These are phyloP conservation scores for Pyrocephalus nanus DNA, from an alignment of 2,797 vertebrate species.

Conservation along the genomic window DNA sequence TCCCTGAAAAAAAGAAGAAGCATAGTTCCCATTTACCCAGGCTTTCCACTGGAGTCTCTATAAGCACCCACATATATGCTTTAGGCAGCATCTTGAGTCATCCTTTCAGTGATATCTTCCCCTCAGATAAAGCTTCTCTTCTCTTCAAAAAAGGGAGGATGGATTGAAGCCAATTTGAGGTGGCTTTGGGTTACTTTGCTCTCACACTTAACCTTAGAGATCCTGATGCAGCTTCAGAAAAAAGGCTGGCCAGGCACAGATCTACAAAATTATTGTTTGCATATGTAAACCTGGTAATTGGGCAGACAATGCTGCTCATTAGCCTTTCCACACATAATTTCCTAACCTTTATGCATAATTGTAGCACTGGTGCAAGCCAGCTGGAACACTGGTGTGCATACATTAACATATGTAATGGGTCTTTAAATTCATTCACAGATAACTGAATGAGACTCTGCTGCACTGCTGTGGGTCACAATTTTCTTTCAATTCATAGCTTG, in stretches of 20 bases:
- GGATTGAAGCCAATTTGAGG: neutral
- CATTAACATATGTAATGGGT: neutral
- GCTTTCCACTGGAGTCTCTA: neutral
- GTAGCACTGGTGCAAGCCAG: constrained; percentile 15
- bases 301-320: constrained; percentile 50
- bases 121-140: neutral
- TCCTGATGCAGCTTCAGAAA: neutral
- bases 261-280: constrained; percentile 28
- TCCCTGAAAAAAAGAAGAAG: constrained; percentile 77
- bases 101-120: neutral
- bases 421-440: neutral
- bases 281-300: constrained; percentile 43
- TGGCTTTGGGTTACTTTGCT: neutral
- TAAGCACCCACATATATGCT: rapidly evolving
- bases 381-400: constrained; percentile 10
- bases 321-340: constrained; percentile 50
- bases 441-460: neutral
- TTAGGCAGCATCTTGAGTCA: rapidly evolving
- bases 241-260: neutral
- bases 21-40: neutral
- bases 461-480: neutral
- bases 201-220: neutral
- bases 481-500: neutral
- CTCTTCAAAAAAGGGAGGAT: neutral
- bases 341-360: neutral